Conservation (phyloP, 1,140 invertebrate species). For the Neodiprion fabricii region DNA sequence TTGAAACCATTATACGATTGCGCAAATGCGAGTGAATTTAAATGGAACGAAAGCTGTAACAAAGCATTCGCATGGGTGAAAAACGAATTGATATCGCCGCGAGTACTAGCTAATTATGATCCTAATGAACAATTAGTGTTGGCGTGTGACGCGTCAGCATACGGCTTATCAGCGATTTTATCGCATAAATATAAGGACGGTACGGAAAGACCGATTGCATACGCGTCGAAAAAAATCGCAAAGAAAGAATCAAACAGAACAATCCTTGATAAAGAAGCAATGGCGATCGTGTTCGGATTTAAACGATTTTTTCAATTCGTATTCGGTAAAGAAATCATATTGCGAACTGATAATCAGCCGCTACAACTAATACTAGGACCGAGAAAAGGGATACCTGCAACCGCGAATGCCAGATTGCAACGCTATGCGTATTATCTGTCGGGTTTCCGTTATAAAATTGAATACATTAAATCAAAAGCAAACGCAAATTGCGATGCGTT, state of each 20-base stretch:
- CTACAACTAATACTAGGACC: slow-evolving; percentile 53
- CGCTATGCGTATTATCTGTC: slow-evolving; percentile 43
- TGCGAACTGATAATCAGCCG: slow-evolving; percentile 61
- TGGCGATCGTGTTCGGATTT: slow-evolving; percentile 59
- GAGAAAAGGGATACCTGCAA: slow-evolving; percentile 35
- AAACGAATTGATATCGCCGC: slow-evolving; percentile 30
- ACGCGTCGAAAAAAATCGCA: too few species aligned
- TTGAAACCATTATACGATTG: slow-evolving; percentile 20
- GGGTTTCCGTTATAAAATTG: slow-evolving; percentile 44
- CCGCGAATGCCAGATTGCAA: slow-evolving; percentile 38
- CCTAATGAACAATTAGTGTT: slow-evolving; percentile 38
- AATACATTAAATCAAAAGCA: slow-evolving; percentile 36
- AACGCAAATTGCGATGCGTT: slow-evolving; percentile 38
- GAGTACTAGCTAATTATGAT: slow-evolving; percentile 40
- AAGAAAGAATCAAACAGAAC: too few species aligned
- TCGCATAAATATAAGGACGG: slow-evolving; percentile 30
- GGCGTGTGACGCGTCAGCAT: slow-evolving; percentile 47
- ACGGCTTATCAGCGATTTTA: slow-evolving; percentile 48
- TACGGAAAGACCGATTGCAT: too few species aligned
- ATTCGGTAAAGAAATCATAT: slow-evolving; percentile 56
- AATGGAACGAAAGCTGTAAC: slow-evolving; percentile 18
- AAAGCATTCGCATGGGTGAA: slow-evolving; percentile 32
- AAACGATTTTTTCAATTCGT: slow-evolving; percentile 64
- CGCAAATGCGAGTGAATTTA: slow-evolving; percentile 19
- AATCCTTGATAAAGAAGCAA: not conserved